Evolutionary conservation across 2,113 vertebrate species (phyloP), one percentile per base, ranked within the genome.

Genomic region (Grantiella picta): DNA sequence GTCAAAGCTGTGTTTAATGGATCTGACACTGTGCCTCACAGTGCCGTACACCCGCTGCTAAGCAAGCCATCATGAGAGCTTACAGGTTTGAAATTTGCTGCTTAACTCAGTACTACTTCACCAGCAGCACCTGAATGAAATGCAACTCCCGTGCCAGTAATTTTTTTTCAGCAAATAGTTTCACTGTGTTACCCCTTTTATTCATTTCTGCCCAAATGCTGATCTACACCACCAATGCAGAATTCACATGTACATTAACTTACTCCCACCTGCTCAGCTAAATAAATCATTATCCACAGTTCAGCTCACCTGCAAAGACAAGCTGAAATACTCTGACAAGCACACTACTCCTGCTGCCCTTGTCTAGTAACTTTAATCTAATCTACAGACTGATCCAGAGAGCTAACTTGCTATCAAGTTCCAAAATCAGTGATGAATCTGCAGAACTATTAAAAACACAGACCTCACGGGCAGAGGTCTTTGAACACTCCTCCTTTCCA

Each of bases 401-500:
- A 73, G 75, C 13, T 31, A 82, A 36, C 40, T 49, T 79, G 53
- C 44, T 85, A 61, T 31, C 82, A 82, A 76, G 45, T 90, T 94
- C 42, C 82, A 86, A 90, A 92, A 91, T 52, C 82, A 86, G 52
- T 60, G 68, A 94, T 84, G 56, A 89, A 92, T 36, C 76, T 23
- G 64, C 86, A 81, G 9, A 89, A 81, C 76, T 66, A 89, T 56
- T 89, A 78, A 93, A 93, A 89, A 29, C 57, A 85, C 59, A 92
- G 52, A 66, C 44, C 47, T 66, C 23, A 47, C 0, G 3, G 38
- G 53, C 45, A 90, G 54, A 83, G 33, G 72, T 68, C 47, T 86
- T 86, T 50, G 44, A 86, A 92, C 33, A 66, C 54, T 75, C 23
- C 77, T 83, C 66, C 80, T 75, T 85, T 68, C 36, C 73, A 49